Evolutionary conservation across 2,888 invertebrate genomes (phyloP), one percentile per base, ranked within the genome.

Genomic region (Dicranocentrus wangi): DNA sequence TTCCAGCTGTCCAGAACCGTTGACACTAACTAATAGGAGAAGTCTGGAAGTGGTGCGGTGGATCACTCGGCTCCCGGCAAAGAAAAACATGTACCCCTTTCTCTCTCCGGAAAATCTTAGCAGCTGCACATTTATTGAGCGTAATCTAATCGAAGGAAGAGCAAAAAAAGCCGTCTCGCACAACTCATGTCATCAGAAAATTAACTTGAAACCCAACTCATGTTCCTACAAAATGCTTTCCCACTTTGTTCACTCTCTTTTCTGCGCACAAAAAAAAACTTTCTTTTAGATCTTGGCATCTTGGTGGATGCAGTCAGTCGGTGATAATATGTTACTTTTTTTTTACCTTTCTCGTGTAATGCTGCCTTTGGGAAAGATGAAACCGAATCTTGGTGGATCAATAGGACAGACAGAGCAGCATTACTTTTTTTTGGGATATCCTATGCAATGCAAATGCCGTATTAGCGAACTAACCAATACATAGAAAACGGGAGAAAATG

Each of bases 181-280:
- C 72, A 72, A 72, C 72, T 72, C 72, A 72, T 72, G 72, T 72
- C 72, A 72, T 72, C 72, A 72, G 72, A 47, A 32, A 72, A 72
- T 72, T 72, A 72, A 61, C 72, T 72, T 23, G 61, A 72, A 61
- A 72, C 61, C 72, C 70, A 58, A 72, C 15, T 61, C 61, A 60
- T 43, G 60, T 47, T 43, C 27, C 43, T 28, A 71, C 43, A 47
- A 69, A 60, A 69, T 28, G 61, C 27, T 17, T n/a, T 61, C 25
- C n/a, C 17, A 63, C 21, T 42, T 63, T 63, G 28, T 27, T 28
- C 27, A 60, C 27, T 27, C 28, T 7, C 32, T 28, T 27, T 28
- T 21, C n/a, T n/a, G n/a, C n/a, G n/a, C n/a, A n/a, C n/a, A n/a
- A n/a, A n/a, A n/a, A n/a, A n/a, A n/a, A n/a, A n/a, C n/a, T n/a